Base-by-base conservation (phyloP, 2,888 invertebrate species). In the Aplocera efformata region DNA sequence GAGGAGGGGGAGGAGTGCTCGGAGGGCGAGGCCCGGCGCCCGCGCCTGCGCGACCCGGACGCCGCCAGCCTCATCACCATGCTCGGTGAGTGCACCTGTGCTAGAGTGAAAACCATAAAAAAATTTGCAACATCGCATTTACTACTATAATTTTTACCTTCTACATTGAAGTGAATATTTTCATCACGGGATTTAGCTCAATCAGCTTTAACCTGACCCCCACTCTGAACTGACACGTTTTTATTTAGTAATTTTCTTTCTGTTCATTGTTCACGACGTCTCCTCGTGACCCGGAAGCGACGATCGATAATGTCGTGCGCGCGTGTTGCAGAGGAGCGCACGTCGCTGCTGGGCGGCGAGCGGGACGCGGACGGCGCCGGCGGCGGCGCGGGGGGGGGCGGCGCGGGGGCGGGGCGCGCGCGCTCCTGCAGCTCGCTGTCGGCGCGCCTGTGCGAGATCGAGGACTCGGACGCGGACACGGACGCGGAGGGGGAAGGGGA, bases 401-500 rank as follows among this genome's bases (percentile, higher is more conserved):
- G 13, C 3, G 3, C 13, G 13, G 13, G 13, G 13, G 13, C 54
- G 47, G 71, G 60, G 21, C 31, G 27, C 27, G 62, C 61, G 50
- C 86, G 79, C 50, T 96, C 96, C 60, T 93, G 93, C 76, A 96
- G 97, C 81, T 96, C 96, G 82, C 89, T 96, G 58, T 97, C 97
- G 35, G 93, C 94, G 35, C 93, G 94, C 74, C 90, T 97, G 52
- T 97, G 97, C 89, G 97, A 97, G 89, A 96, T 98, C 67, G 97
- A 97, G 81, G 95, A 95, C 80, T 94, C 94, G 29, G 95, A 95
- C 73, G 92, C 91, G 64, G 94, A 94, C 21, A 9, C 30, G n/a
- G 20, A 9, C 79, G 80, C 69, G 86, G 88, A 48, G 72, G 77
- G 63, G 70, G 72, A 35, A 24, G 39, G 42, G 45, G 50, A 48